These are phyloP conservation scores for Crotalus tigris DNA, from an alignment of 2,113 vertebrate genomes.

Conservation along the genomic window DNA sequence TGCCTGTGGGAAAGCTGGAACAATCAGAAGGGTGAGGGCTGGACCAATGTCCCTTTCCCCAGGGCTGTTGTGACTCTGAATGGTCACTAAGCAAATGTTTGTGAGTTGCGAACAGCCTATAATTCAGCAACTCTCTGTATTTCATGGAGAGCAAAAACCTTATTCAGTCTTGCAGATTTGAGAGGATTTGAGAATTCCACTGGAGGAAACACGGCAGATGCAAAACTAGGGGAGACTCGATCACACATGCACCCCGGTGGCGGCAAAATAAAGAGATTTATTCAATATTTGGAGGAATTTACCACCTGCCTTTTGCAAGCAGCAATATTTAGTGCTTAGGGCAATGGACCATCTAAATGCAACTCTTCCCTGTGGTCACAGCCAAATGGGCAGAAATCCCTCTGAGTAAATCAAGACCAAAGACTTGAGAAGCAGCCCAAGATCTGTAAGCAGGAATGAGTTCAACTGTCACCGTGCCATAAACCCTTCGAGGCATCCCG, in stretches of 20 bases:
- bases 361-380: not conserved
- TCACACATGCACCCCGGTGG: not conserved
- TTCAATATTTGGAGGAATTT: not conserved
- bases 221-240: not conserved
- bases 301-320: constrained; percentile 12
- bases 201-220: not conserved
- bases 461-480: not conserved
- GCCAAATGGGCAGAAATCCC: not conserved
- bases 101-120: too few relatives aligned
- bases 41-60: too few relatives aligned
- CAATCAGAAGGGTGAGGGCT: too few relatives aligned
- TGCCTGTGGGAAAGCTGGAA: too few relatives aligned
- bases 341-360: not conserved
- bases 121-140: too few relatives aligned
- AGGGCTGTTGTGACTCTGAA: too few relatives aligned
- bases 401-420: constrained; percentile 8
- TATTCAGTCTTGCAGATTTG: not conserved
- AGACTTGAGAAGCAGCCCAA: not conserved
- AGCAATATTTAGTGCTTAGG: constrained; percentile 14
- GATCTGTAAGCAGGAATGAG: not conserved
- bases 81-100: too few relatives aligned
- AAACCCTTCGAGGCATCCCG: not conserved
- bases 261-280: constrained; percentile 28
- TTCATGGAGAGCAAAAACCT: not conserved
- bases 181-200: not conserved